Evolutionary conservation across 2,113 vertebrate species (phyloP).

Genomic region (Bothrops jararaca): DNA sequence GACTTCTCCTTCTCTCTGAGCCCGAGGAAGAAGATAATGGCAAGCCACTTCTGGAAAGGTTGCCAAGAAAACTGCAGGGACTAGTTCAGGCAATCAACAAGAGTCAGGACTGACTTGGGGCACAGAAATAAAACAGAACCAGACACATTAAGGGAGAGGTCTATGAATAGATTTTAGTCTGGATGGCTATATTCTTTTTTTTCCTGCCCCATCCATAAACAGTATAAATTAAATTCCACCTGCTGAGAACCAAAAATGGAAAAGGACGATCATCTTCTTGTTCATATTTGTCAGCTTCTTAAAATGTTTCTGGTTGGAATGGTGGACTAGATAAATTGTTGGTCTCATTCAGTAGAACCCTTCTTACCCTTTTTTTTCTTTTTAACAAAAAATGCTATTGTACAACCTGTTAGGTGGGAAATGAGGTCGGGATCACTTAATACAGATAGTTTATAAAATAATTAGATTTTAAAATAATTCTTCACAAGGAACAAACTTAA

Average conservation of each 20-base stretch:
- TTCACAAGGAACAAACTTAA: neutral
- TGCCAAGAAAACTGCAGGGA: neutral
- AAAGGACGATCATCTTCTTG: neutral
- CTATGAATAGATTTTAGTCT: neutral
- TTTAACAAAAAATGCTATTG: neutral
- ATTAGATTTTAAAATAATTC: too few relatives aligned
- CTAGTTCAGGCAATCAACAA: neutral
- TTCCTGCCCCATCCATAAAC: neutral
- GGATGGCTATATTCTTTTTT: neutral
- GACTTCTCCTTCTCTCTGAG: neutral
- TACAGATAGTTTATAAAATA: neutral
- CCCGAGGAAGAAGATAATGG: neutral
- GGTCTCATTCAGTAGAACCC: neutral
- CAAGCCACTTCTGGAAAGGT: neutral
- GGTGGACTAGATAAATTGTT: neutral
- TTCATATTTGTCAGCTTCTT: neutral
- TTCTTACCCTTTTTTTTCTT: neutral
- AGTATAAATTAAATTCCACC: neutral
- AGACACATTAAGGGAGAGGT: neutral
- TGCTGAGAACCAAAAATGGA: neutral
- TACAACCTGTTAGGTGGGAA: neutral
- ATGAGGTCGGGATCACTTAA: neutral
- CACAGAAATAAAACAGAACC: neutral
- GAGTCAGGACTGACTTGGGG: neutral
- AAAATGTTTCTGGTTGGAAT: neutral